phyloP scores from a whole-genome alignment of 2,113 vertebrate species.

The Taxidea taxus region DNA sequence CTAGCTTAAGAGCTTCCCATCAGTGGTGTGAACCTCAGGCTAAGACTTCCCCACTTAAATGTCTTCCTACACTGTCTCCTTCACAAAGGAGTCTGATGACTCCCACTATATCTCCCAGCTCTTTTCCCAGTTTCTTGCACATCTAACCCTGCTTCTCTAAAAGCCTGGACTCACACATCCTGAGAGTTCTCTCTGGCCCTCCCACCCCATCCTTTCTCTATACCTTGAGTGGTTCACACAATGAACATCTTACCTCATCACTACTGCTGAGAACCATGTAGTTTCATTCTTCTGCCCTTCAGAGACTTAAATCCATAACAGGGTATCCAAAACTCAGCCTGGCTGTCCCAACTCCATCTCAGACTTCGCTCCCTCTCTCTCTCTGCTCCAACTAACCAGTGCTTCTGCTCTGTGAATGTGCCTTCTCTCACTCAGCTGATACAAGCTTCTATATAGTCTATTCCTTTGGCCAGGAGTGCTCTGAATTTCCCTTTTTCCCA shows the following conservation, averaged over 20 bases:
- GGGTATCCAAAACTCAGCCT: background rate
- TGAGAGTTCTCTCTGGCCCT: background rate
- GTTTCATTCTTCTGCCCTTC: background rate
- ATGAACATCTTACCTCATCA: background rate
- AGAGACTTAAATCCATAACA: background rate
- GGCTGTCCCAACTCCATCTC: background rate
- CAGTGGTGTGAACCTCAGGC: fast-evolving
- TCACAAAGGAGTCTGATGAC: background rate
- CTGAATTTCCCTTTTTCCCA: background rate
- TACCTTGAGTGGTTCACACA: background rate
- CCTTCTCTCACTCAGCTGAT: background rate
- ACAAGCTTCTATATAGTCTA: background rate
- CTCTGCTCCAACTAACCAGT: background rate
- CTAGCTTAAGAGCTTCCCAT: background rate
- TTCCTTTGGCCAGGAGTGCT: background rate
- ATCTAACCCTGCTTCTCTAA: background rate
- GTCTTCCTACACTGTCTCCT: background rate
- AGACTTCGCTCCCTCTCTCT: background rate
- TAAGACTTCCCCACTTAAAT: background rate
- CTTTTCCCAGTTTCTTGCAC: background rate
- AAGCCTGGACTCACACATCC: background rate
- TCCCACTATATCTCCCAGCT: background rate
- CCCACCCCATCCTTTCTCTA: too few species aligned
- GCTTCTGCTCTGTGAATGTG: background rate
- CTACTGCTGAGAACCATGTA: background rate